Conservation (phyloP, 2,888 invertebrate species). For the Pegoplata infirma region DNA sequence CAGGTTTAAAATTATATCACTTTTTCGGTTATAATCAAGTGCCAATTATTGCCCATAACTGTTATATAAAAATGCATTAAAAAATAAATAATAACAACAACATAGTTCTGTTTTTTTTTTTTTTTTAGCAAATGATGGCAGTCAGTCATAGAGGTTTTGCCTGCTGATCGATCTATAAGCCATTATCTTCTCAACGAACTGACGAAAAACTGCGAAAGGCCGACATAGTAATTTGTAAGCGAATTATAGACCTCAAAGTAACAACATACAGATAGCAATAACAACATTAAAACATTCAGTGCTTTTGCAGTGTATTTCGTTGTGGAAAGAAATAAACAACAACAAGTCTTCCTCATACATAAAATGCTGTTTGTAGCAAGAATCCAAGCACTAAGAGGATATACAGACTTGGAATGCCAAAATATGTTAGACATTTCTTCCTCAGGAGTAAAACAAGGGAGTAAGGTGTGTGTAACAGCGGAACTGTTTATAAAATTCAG, state of each 20-base stretch:
- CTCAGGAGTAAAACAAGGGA: too few species aligned
- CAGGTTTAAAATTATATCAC: too few species aligned
- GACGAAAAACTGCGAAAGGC: constrained; percentile 66
- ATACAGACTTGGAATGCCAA: too few species aligned
- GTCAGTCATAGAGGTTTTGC: constrained; percentile 54
- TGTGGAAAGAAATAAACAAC: constrained; percentile 29
- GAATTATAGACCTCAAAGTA: constrained; percentile 52
- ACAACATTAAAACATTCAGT: constrained; percentile 6
- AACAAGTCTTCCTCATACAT: constrained; percentile 50
- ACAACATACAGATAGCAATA: neutral
- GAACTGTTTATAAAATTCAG: too few species aligned
- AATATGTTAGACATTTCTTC: too few species aligned
- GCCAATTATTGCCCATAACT: constrained; percentile 17
- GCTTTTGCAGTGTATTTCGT: too few species aligned
- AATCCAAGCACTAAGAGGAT: too few species aligned
- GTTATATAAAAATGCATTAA: constrained; percentile 11
- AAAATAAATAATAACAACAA: too few species aligned
- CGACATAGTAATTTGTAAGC: constrained; percentile 67
- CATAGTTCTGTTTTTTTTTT: constrained; percentile 19
- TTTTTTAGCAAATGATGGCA: constrained; percentile 52
- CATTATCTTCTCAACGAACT: constrained; percentile 64
- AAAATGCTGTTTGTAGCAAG: too few species aligned
- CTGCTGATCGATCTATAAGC: constrained; percentile 55
- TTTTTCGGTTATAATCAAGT: too few species aligned
- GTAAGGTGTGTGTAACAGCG: too few species aligned